A percentile compares a stretch with the other conserved stretches of the same genome.
Conservation (phyloP, 2,113 vertebrate genomes). For the Melanerpes aurifrons region DNA sequence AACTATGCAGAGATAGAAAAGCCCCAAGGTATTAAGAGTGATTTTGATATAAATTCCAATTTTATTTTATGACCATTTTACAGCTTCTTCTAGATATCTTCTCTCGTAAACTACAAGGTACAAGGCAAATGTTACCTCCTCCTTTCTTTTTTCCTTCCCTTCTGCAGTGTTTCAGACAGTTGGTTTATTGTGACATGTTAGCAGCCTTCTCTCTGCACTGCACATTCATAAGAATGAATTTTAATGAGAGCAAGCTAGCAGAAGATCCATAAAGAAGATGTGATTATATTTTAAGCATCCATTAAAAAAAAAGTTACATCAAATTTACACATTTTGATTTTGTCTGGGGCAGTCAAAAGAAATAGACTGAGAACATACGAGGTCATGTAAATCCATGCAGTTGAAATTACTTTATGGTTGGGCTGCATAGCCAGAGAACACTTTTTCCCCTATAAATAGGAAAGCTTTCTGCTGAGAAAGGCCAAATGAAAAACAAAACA, state of each 20-base stretch:
- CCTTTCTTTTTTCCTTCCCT: neutral
- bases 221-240: slow-evolving; percentile 54
- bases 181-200: slow-evolving; percentile 72
- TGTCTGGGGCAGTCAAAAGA: slow-evolving; percentile 45
- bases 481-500: neutral
- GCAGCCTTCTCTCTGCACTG: slow-evolving; percentile 44
- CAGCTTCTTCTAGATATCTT: slow-evolving; percentile 56
- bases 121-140: slow-evolving; percentile 56
- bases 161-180: slow-evolving; percentile 57
- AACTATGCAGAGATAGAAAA: slow-evolving; percentile 70
- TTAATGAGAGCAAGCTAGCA: slow-evolving; percentile 64
- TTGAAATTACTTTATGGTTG: neutral
- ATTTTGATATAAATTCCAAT: slow-evolving; percentile 76
- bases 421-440: neutral
- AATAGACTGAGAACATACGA: neutral
- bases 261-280: slow-evolving; percentile 70
- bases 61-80: slow-evolving; percentile 75
- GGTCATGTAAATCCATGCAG: neutral
- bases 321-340: slow-evolving; percentile 65
- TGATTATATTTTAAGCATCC: slow-evolving; percentile 69
- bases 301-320: slow-evolving; percentile 61
- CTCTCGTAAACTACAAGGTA: slow-evolving; percentile 60
- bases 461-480: neutral
- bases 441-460: neutral
- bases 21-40: slow-evolving; percentile 63